These are phyloP conservation scores for Micrastur ruficollis DNA, from an alignment of 2,797 vertebrate genomes.

Conservation along the genomic window DNA sequence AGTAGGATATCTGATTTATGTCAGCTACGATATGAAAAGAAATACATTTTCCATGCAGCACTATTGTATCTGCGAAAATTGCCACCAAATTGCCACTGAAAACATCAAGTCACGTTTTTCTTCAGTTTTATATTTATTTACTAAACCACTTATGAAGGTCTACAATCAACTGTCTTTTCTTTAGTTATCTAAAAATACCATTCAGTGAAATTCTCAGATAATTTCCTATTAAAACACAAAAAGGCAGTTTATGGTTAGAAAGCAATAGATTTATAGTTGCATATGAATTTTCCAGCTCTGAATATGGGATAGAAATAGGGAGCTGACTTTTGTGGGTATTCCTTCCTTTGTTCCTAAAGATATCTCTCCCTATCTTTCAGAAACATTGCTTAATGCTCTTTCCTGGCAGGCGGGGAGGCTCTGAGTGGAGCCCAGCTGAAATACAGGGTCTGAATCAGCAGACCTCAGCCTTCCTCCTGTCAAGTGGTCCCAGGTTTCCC, in stretches of 20 bases:
- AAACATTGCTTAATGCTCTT: background rate
- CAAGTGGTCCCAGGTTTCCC: background rate
- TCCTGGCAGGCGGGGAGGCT: background rate
- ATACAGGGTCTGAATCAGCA: background rate
- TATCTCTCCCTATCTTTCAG: background rate
- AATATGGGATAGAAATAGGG: background rate
- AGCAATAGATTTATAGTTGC: background rate
- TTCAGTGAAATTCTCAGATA: background rate
- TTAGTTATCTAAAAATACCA: slow-evolving; percentile 14
- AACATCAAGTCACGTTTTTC: slow-evolving; percentile 18
- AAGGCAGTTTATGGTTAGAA: background rate
- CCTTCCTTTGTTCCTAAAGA: background rate
- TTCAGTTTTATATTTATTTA: slow-evolving; percentile 39
- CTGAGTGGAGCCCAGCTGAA: background rate
- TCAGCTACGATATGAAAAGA: background rate
- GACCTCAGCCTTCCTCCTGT: slow-evolving; percentile 36
- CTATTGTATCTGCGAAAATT: background rate
- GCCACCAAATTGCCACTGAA: background rate
- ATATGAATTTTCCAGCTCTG: background rate
- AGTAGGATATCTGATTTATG: background rate
- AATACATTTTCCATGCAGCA: background rate
- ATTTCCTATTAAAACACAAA: slow-evolving; percentile 27
- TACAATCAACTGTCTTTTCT: background rate
- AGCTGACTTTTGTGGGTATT: background rate
- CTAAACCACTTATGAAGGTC: background rate